Conservation (phyloP, 1,140 invertebrate species). For the Vanessa tameamea region DNA sequence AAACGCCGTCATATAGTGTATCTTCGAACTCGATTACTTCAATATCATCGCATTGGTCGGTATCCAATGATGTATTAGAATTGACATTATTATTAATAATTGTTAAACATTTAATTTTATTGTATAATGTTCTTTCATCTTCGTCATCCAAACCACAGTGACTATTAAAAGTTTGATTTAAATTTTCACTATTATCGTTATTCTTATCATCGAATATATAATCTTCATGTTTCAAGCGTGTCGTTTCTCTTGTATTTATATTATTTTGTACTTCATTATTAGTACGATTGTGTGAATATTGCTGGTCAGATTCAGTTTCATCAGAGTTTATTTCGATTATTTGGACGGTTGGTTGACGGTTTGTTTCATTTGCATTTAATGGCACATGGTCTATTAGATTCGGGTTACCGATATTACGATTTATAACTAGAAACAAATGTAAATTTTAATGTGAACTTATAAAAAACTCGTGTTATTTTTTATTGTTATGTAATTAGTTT, state of each 20-base stretch:
- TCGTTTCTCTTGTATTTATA: conserved; percentile 39
- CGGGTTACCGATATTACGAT: conserved; percentile 40
- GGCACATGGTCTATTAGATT: conserved; percentile 18
- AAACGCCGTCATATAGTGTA: conserved; percentile 10
- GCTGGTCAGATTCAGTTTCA: conserved; percentile 26
- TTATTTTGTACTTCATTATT: conserved; percentile 38
- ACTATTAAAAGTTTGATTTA: conserved; percentile 29
- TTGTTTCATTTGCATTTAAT: conserved; percentile 19
- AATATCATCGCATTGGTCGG: conserved; percentile 35
- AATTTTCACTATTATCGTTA: conserved; percentile 1
- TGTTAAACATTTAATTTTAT: conserved; percentile 48
- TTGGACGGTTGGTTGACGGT: conserved; percentile 38
- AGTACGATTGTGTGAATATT: conserved; percentile 12
- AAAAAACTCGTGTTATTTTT: not conserved
- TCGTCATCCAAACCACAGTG: conserved; percentile 26
- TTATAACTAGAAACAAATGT: conserved; percentile 44
- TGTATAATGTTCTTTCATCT: conserved; percentile 18
- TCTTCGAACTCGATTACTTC: conserved; percentile 41
- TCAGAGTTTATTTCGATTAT: conserved; percentile 57
- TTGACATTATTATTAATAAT: conserved; percentile 48
- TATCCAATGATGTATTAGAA: conserved; percentile 46
- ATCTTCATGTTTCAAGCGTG: conserved; percentile 31
- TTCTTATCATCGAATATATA: not conserved
- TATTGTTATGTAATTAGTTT: too few species aligned
- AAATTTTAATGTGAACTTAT: not conserved